phyloP scores from a whole-genome alignment of 2,888 invertebrate genomes.

The Iphiclides podalirius region DNA sequence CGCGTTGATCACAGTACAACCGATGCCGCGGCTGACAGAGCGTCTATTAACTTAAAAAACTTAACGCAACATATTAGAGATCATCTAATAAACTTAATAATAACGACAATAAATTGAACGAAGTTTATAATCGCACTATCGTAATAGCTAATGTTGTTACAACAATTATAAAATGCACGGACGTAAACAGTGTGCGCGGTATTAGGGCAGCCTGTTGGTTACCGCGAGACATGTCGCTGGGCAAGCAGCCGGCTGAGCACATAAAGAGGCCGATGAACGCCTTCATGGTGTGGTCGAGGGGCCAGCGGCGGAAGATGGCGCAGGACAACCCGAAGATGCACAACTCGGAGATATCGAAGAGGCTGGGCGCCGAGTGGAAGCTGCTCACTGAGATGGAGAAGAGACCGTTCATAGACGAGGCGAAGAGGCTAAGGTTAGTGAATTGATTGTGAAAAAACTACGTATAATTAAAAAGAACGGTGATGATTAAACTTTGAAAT shows the following conservation, averaged over 20 bases:
- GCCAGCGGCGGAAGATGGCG: constrained; percentile 94
- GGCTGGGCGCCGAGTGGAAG: constrained; percentile 94
- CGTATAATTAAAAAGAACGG: neutral
- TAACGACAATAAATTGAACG: no score
- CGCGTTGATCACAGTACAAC: constrained; percentile 37
- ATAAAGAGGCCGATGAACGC: constrained; percentile 97
- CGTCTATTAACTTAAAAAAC: neutral
- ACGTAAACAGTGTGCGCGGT: constrained; percentile 14
- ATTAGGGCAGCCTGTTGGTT: neutral
- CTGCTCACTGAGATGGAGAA: constrained; percentile 91
- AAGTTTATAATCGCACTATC: no score
- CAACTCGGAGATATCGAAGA: constrained; percentile 93
- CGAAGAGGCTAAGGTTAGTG: constrained; percentile 89
- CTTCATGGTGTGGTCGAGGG: constrained; percentile 96
- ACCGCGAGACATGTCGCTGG: constrained; percentile 57
- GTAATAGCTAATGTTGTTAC: no score
- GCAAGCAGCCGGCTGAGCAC: constrained; percentile 82
- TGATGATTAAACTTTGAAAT: no score
- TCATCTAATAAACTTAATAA: no score
- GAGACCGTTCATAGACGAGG: constrained; percentile 94
- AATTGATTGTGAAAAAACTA: neutral
- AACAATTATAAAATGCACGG: constrained; percentile 16
- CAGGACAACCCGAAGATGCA: constrained; percentile 97
- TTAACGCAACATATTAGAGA: no score
- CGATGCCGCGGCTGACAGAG: neutral